Evolutionary conservation across 1,140 invertebrate species (phyloP).

Genomic region (Sesamia nonagrioides): DNA sequence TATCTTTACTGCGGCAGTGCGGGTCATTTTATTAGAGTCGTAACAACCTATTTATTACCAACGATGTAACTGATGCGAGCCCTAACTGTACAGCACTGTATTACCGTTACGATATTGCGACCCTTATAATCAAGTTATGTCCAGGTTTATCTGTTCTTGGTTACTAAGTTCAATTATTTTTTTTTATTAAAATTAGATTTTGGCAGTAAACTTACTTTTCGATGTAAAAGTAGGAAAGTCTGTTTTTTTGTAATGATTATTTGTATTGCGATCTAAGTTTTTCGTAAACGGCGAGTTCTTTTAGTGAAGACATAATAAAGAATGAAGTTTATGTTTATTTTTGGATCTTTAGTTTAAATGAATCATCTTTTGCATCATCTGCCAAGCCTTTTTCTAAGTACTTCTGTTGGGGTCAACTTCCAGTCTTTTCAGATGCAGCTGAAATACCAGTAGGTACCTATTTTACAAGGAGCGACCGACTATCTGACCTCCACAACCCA

Average conservation of each 20-base stretch:
- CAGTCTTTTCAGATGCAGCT: too few species aligned
- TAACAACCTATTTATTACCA: slow-evolving; percentile 32
- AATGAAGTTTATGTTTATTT: neutral
- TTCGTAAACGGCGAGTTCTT: too few species aligned
- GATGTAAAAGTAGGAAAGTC: neutral
- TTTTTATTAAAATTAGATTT: slow-evolving; percentile 22
- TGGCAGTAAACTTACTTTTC: neutral
- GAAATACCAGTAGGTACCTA: too few species aligned
- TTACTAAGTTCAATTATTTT: neutral
- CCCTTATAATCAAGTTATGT: slow-evolving; percentile 8
- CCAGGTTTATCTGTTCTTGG: slow-evolving; percentile 8
- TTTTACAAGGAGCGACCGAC: too few species aligned
- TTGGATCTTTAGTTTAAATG: neutral
- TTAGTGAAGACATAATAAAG: too few species aligned
- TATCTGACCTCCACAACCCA: too few species aligned
- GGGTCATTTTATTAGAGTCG: slow-evolving; percentile 35
- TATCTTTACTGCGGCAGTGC: neutral
- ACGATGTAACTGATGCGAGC: slow-evolving; percentile 11
- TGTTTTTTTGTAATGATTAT: neutral
- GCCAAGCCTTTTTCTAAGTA: too few species aligned
- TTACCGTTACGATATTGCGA: neutral
- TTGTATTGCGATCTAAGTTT: too few species aligned
- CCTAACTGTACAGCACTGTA: neutral
- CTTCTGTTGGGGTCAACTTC: too few species aligned
- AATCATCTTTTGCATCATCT: too few species aligned